Percentiles rank a stretch among this genome's conserved stretches.
Evolutionary conservation across 2,888 invertebrate species (phyloP).

Genomic region (Aproaerema taeniolella): DNA sequence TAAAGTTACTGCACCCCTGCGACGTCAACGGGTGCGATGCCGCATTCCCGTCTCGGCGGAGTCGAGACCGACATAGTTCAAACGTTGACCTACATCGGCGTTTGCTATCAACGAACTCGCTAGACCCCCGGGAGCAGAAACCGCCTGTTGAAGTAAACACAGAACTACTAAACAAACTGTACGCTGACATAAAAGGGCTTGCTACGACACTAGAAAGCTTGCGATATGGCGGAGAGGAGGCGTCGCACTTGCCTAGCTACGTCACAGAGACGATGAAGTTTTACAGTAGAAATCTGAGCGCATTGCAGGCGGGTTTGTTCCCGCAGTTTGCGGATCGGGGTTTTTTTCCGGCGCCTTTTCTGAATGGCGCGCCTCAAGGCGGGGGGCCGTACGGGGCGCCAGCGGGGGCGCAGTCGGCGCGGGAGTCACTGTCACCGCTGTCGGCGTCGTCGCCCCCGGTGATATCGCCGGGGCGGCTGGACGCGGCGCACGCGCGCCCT

Average conservation of each 20-base stretch:
- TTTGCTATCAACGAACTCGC: slow-evolving; percentile 59
- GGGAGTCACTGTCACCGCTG: slow-evolving; percentile 66
- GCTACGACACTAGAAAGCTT: slow-evolving; percentile 80
- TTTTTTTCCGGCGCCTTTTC: slow-evolving; percentile 62
- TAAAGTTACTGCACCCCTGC: slow-evolving; percentile 93
- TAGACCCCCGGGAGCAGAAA: slow-evolving; percentile 70
- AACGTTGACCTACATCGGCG: slow-evolving; percentile 75
- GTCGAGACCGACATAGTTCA: slow-evolving; percentile 78
- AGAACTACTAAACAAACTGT: slow-evolving; percentile 89
- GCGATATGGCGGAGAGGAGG: slow-evolving; percentile 70
- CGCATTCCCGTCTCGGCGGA: slow-evolving; percentile 90
- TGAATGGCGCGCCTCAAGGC: slow-evolving; percentile 55
- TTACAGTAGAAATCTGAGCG: slow-evolving; percentile 64
- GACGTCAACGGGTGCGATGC: slow-evolving; percentile 94
- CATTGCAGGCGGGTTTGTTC: slow-evolving; percentile 61
- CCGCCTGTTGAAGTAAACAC: slow-evolving; percentile 83
- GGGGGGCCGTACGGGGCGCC: slow-evolving; percentile 58
- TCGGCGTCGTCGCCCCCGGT: slow-evolving; percentile 71
- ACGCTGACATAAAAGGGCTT: slow-evolving; percentile 83
- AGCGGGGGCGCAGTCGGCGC: slow-evolving; percentile 56
- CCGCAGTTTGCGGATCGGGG: slow-evolving; percentile 62
- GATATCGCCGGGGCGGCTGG: slow-evolving; percentile 63
- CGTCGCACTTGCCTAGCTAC: slow-evolving; percentile 61
- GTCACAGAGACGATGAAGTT: slow-evolving; percentile 72
- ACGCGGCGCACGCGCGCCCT: slow-evolving; percentile 62